Conservation (phyloP, 2,888 invertebrate species). For the Lasioglossum figueresi region DNA sequence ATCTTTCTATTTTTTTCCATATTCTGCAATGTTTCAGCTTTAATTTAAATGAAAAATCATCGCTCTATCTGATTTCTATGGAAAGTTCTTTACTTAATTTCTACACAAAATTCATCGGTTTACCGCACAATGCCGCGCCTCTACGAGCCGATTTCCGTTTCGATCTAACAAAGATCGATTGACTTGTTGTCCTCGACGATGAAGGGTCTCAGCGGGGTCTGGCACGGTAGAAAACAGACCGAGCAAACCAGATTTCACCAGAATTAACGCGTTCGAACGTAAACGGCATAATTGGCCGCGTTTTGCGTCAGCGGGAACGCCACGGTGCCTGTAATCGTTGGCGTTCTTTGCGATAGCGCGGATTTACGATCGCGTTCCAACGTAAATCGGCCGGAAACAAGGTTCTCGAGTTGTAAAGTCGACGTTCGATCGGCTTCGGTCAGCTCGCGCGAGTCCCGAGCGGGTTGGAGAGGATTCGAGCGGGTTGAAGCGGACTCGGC, state of each 20-base stretch:
- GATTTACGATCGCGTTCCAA: constrained; percentile 27
- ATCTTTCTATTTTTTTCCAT: too few relatives aligned
- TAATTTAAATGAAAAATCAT: too few relatives aligned
- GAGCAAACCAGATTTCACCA: neutral
- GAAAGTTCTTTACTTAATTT: too few relatives aligned
- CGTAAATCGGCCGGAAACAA: constrained; percentile 11
- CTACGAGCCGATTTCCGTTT: neutral
- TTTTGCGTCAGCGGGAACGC: constrained; percentile 5
- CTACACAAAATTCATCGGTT: too few relatives aligned
- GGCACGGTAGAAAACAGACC: neutral
- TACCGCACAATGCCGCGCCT: too few relatives aligned
- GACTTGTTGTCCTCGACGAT: neutral
- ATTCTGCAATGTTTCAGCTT: too few relatives aligned
- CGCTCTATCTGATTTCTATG: too few relatives aligned
- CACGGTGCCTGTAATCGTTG: neutral
- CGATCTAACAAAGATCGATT: neutral
- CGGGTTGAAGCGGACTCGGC: neutral
- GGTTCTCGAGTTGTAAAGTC: neutral
- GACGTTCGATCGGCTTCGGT: neutral
- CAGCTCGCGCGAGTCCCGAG: neutral
- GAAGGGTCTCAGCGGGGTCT: neutral
- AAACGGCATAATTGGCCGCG: constrained; percentile 8
- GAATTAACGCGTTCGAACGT: constrained; percentile 7
- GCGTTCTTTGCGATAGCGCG: constrained; percentile 2
- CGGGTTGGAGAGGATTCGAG: neutral